Base-by-base conservation (phyloP, 2,797 vertebrate species). In the Pempheris klunzingeri region DNA sequence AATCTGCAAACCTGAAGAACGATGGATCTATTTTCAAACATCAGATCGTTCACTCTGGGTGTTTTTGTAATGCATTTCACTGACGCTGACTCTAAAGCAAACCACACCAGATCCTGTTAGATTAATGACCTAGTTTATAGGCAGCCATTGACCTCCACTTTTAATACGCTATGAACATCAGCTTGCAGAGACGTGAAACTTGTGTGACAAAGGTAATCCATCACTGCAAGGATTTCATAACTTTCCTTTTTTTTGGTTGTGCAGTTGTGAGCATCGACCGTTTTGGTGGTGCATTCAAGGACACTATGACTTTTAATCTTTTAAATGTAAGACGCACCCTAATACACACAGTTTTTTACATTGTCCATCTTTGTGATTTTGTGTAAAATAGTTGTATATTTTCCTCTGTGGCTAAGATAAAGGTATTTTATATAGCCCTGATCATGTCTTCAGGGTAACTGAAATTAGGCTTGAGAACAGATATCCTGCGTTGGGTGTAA, bases 261-360 rank as follows among this genome's bases (percentile, higher is more conserved):
- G 66, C 10, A 47, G 4, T 5, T 47, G n/a, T 68, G 28, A 55
- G 28, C 36, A 11, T n/a, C 4, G 14, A 24, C 18, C 34, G 18
- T 15, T 32, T 67, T 53, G 50, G 15, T 43, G 18, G 28, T 58
- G 20, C 64, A 69, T 65, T 80, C 39, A 70, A 65, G 47, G 65
- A 64, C 65, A 74, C 18, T 36, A 1, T 24, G 44, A 24, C 38
- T 32, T 64, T 73, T 63, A 43, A 28, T 44, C 12, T n/a, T 55
- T 55, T 24, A 8, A 30, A 30, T 7, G 12, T 20, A 47, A 47
- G 20, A 54, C 44, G 13, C 36, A 43, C 14, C 5, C 10, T 20
- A 24, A 59, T 24, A 43, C 14, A 61, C 12, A 15, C 3, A 49
- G 10, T 43, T 22, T 5, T 24, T n/a, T 49, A 8, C 2, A 5